Evolutionary conservation across 2,888 invertebrate species (phyloP).

Genomic region (Cataglyphis altisquamis): DNA sequence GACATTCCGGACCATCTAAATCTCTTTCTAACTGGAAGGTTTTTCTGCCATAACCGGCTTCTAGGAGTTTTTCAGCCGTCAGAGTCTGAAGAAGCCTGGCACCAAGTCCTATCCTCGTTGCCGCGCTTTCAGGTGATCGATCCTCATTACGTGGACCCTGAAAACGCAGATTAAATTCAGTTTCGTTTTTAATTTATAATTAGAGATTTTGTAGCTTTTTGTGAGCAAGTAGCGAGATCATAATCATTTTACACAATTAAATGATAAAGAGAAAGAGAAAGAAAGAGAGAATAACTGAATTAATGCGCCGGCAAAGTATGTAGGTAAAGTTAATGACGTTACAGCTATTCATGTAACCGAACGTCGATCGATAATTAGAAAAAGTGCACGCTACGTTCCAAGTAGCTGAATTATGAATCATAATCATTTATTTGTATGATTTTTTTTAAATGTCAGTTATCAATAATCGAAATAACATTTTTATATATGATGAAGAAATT

Average conservation of each 20-base stretch:
- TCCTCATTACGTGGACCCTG: constrained; percentile 88
- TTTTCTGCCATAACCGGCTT: constrained; percentile 92
- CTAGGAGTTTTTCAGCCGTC: constrained; percentile 94
- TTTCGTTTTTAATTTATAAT: background rate
- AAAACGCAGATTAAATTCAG: constrained; percentile 79
- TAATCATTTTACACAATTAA: constrained; percentile 21
- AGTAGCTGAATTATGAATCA: constrained; percentile 35
- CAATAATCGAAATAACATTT: background rate
- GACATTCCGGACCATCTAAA: constrained; percentile 89
- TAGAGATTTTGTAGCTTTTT: constrained; percentile 85
- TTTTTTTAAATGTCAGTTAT: background rate
- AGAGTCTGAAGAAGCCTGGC: constrained; percentile 94
- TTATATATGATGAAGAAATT: background rate
- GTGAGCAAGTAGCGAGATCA: background rate
- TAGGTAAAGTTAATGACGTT: background rate
- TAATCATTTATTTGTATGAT: background rate
- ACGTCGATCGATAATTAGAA: constrained; percentile 35
- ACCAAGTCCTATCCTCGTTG: constrained; percentile 91
- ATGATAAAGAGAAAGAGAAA: background rate
- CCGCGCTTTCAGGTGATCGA: constrained; percentile 91
- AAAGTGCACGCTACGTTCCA: constrained; percentile 34
- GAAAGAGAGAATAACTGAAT: background rate
- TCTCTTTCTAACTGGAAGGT: constrained; percentile 93
- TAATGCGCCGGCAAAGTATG: background rate
- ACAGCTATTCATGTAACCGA: constrained; percentile 89